phyloP scores from a whole-genome alignment of 2,113 vertebrate species.

The Egretta garzetta region DNA sequence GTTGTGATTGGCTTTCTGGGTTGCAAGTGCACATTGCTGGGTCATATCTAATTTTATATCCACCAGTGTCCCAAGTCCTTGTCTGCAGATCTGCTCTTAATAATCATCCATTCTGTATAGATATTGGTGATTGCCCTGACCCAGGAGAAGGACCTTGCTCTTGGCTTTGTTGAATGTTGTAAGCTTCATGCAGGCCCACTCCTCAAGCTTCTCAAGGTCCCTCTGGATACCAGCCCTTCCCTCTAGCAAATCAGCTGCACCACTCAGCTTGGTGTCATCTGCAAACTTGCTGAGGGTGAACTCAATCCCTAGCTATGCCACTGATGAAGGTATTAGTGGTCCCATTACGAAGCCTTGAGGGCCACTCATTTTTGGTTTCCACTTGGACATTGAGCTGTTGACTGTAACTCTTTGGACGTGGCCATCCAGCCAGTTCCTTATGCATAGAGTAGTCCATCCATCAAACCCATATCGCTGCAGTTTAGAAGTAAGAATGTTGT shows the following conservation, averaged over 20 bases:
- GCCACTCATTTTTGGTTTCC: not conserved
- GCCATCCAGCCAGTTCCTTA: not conserved
- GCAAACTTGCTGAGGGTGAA: not conserved
- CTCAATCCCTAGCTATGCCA: not conserved
- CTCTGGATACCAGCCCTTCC: not conserved
- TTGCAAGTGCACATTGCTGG: accelerated
- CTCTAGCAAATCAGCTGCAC: not conserved
- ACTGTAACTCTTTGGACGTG: not conserved
- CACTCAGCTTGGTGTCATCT: not conserved
- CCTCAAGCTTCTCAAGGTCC: not conserved
- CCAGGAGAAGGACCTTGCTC: not conserved
- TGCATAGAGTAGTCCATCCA: not conserved
- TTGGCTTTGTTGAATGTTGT: not conserved
- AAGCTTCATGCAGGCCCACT: accelerated
- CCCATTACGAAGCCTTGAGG: not conserved
- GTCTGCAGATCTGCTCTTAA: not conserved
- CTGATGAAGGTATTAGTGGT: not conserved
- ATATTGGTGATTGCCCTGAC: accelerated
- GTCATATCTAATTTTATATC: not conserved
- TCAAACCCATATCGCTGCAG: not conserved
- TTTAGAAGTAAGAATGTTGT: not conserved
- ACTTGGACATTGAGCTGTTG: not conserved
- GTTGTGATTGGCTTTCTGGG: not conserved
- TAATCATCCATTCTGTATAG: not conserved
- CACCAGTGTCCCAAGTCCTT: not conserved